Conservation (phyloP, 2,797 vertebrate genomes). For the Neostethus bicornis region DNA sequence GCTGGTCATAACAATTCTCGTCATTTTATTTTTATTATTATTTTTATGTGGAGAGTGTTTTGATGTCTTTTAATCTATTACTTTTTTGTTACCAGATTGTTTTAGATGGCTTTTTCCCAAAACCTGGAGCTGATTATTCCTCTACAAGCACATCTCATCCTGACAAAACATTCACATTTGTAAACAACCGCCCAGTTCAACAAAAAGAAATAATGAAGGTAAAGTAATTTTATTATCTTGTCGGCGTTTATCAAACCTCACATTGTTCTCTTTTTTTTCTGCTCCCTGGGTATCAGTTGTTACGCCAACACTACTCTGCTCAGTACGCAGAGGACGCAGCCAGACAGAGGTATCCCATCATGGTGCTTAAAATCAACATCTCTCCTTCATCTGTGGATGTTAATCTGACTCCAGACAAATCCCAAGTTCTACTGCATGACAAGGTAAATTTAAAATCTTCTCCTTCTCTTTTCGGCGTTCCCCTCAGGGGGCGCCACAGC, state of each 20-base stretch:
- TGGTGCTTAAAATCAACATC: slow-evolving; percentile 87
- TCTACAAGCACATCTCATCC: slow-evolving; percentile 85
- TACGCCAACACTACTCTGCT: slow-evolving; percentile 85
- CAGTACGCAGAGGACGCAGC: slow-evolving; percentile 78
- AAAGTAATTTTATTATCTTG: slow-evolving; percentile 30
- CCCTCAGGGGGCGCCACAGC: too few species aligned
- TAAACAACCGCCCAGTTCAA: slow-evolving; percentile 90
- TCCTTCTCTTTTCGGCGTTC: too few species aligned
- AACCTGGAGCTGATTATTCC: slow-evolving; percentile 80
- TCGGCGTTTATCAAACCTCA: not conserved
- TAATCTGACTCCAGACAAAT: slow-evolving; percentile 96
- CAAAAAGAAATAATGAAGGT: slow-evolving; percentile 96
- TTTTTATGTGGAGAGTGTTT: too few species aligned
- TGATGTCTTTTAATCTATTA: not conserved
- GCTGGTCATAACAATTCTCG: too few species aligned
- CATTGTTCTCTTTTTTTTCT: not conserved
- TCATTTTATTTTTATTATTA: slow-evolving; percentile 8
- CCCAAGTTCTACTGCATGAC: slow-evolving; percentile 90
- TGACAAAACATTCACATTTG: slow-evolving; percentile 90
- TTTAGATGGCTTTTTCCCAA: slow-evolving; percentile 92
- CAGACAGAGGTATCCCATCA: slow-evolving; percentile 83
- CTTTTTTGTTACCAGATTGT: slow-evolving; percentile 78
- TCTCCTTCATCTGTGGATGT: slow-evolving; percentile 88
- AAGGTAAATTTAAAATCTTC: slow-evolving; percentile 82
- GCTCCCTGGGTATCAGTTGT: slow-evolving; percentile 75